Percentiles rank a stretch among this genome's conserved stretches.
phyloP scores from a whole-genome alignment of 2,797 vertebrate genomes.

The Gastrophryne carolinensis region DNA sequence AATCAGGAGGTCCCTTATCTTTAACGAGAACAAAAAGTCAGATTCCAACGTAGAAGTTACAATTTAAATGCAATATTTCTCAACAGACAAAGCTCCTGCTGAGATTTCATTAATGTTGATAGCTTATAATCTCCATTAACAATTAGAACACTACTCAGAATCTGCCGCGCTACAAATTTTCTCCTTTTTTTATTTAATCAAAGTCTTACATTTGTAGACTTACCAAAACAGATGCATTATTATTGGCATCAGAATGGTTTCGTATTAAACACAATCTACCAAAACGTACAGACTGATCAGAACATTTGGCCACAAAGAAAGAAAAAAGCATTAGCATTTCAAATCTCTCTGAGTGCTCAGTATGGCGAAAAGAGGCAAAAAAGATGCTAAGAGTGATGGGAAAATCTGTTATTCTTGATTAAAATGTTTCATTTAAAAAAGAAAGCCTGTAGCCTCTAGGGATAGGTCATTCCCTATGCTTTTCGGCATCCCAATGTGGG shows the following conservation, averaged over 20 bases:
- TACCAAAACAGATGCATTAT: not conserved
- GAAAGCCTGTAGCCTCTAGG: too few species aligned
- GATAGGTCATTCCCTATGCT: too few species aligned
- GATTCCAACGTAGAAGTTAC: constrained; percentile 6
- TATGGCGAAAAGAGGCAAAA: too few species aligned
- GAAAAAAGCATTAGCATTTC: too few species aligned
- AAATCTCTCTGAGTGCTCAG: too few species aligned
- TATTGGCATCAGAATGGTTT: not conserved
- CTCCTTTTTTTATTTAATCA: constrained; percentile 17
- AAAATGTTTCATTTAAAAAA: too few species aligned
- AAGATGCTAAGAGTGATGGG: too few species aligned
- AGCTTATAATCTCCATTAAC: constrained; percentile 16
- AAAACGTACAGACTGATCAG: too few species aligned
- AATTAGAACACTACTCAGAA: constrained; percentile 4
- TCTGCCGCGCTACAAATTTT: not conserved
- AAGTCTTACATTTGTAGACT: constrained; percentile 2
- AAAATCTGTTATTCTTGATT: too few species aligned
- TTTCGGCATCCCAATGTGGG: too few species aligned
- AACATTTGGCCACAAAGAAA: too few species aligned
- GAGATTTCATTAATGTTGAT: constrained; percentile 26
- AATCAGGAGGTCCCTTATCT: not conserved
- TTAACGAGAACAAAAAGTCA: not conserved
- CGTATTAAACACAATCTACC: not conserved
- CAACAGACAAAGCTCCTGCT: not conserved
- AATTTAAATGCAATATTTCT: constrained; percentile 35